A percentile compares a stretch with the other conserved stretches of the same genome.
phyloP scores from a whole-genome alignment of 1,140 invertebrate genomes.

The Mamestra configurata region DNA sequence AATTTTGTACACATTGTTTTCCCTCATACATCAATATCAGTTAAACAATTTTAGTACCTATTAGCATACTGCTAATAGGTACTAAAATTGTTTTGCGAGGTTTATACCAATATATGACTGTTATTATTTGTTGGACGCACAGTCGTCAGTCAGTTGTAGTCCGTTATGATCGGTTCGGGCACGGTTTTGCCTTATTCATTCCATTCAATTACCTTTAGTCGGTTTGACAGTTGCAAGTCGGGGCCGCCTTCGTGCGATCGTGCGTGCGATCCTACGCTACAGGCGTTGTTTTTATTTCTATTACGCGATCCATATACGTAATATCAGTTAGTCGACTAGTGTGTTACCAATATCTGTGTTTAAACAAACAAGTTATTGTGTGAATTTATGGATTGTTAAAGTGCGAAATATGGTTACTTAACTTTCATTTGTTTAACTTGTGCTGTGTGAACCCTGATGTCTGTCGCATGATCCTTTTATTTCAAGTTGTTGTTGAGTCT shows the following conservation, averaged over 20 bases:
- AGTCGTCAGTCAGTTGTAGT: not conserved
- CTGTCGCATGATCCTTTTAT: not conserved
- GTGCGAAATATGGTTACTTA: not conserved
- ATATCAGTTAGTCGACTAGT: slow-evolving; percentile 14
- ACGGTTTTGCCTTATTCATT: slow-evolving; percentile 26
- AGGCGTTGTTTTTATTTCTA: slow-evolving; percentile 32
- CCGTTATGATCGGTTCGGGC: slow-evolving; percentile 12
- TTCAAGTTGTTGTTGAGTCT: slow-evolving; percentile 11
- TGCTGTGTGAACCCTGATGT: not conserved
- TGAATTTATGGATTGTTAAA: not conserved
- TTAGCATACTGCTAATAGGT: too few relatives aligned
- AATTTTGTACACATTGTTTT: not conserved
- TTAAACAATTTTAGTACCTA: too few relatives aligned
- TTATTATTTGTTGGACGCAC: slow-evolving; percentile 14
- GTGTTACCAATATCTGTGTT: slow-evolving; percentile 9
- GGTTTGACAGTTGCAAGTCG: slow-evolving; percentile 57
- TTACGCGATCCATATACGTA: slow-evolving; percentile 12
- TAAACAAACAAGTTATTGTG: slow-evolving; percentile 8
- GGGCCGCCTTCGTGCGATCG: slow-evolving; percentile 56
- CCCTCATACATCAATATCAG: too few relatives aligned
- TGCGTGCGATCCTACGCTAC: slow-evolving; percentile 51
- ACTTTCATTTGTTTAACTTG: not conserved
- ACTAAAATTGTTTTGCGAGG: too few relatives aligned
- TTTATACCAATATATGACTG: not conserved
- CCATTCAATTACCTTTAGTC: slow-evolving; percentile 41